Evolutionary conservation across 2,113 vertebrate genomes (phyloP).

Genomic region (Potamarius usumacintae): DNA sequence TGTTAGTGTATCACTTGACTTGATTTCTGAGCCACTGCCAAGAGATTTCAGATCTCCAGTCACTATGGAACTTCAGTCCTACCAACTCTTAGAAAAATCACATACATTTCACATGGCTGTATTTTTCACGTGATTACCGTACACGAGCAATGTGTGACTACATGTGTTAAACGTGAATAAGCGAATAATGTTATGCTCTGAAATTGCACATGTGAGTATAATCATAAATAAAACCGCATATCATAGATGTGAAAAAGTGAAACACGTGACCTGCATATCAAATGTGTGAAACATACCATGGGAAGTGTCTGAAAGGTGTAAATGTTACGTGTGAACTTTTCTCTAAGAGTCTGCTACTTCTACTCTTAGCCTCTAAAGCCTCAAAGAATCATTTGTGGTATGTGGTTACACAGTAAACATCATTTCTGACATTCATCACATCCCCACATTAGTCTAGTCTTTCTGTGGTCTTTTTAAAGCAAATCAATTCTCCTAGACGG

Average conservation of each 20-base stretch:
- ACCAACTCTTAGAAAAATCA: neutral
- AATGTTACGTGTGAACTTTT: neutral
- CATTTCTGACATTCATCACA: slow-evolving; percentile 9
- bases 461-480: slow-evolving; percentile 11
- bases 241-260: neutral
- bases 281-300: neutral
- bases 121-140: neutral
- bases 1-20: slow-evolving; percentile 54
- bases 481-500: neutral
- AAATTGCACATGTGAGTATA: neutral
- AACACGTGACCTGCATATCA: neutral
- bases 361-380: neutral
- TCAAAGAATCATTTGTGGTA: neutral
- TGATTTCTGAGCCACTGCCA: slow-evolving; percentile 43
- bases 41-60: slow-evolving; percentile 23
- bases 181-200: neutral
- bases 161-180: neutral
- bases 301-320: neutral
- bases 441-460: neutral
- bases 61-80: neutral
- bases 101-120: neutral
- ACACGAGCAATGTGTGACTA: neutral
- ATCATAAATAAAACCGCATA: neutral
- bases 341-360: neutral
- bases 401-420: slow-evolving; percentile 2